Evolutionary conservation across 2,888 invertebrate species (phyloP).

Genomic region (Meiosimyza decipiens): DNA sequence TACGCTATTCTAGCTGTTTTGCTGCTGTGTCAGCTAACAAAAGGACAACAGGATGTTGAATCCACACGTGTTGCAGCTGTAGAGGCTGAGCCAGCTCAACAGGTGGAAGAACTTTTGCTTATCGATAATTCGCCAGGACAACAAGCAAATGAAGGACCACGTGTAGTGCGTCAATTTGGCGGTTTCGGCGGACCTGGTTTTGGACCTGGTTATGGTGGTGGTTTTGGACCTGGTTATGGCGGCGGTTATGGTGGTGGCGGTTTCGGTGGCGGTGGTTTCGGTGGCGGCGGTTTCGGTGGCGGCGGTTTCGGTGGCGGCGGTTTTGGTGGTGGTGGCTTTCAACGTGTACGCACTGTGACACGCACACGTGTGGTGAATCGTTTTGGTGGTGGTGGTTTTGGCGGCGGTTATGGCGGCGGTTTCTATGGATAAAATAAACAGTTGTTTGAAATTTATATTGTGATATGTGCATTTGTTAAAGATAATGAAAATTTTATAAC

Average conservation of each 20-base stretch:
- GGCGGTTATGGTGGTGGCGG: slow-evolving; percentile 40
- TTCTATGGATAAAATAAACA: slow-evolving; percentile 32
- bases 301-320: slow-evolving; percentile 37
- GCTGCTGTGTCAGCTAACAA: slow-evolving; percentile 3
- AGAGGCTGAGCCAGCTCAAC: neutral
- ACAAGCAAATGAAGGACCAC: slow-evolving; percentile 42
- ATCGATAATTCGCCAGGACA: slow-evolving; percentile 34
- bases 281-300: slow-evolving; percentile 35
- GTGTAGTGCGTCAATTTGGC: slow-evolving; percentile 54
- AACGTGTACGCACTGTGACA: slow-evolving; percentile 51
- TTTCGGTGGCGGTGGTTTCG: slow-evolving; percentile 21
- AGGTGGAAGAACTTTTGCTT: slow-evolving; percentile 40
- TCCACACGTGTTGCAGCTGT: neutral
- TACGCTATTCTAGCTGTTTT: neutral
- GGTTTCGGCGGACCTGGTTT: slow-evolving; percentile 36
- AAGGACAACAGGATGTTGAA: slow-evolving; percentile 14
- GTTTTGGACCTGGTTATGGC: slow-evolving; percentile 21
- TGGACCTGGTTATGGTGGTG: slow-evolving; percentile 24
- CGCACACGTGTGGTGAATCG: slow-evolving; percentile 50
- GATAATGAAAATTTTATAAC: no score
- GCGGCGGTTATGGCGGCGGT: slow-evolving; percentile 40
- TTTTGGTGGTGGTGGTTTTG: slow-evolving; percentile 46
- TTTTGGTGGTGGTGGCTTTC: slow-evolving; percentile 48
- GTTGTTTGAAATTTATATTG: neutral
- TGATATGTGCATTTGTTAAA: no score